Evolutionary conservation across 2,888 invertebrate species (phyloP).

Genomic region (Diarsia brunnea): DNA sequence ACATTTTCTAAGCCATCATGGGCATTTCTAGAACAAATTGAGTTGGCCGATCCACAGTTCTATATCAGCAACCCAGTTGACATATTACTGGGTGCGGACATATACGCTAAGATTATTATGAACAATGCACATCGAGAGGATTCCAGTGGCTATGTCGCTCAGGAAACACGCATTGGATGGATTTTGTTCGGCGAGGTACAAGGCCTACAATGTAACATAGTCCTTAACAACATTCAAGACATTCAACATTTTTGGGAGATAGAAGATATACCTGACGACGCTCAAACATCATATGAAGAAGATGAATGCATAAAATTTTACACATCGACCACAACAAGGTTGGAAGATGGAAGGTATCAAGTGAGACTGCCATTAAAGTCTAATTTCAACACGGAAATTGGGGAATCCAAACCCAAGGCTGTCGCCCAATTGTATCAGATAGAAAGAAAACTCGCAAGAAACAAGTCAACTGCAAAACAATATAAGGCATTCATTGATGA

Average conservation of each 20-base stretch:
- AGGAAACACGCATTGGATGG: background rate
- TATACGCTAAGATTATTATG: constrained; percentile 3
- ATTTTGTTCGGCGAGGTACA: constrained; percentile 1
- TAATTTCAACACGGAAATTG: constrained; percentile 1
- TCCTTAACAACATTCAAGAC: background rate
- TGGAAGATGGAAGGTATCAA: background rate
- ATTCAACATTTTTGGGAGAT: background rate
- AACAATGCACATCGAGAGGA: background rate
- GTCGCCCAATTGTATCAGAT: background rate
- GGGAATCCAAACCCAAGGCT: background rate
- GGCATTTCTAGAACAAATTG: background rate
- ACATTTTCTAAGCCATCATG: constrained; percentile 3
- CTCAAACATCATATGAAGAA: background rate
- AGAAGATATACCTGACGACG: background rate
- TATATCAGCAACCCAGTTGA: constrained; percentile 2
- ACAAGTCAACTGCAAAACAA: background rate
- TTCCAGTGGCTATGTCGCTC: background rate
- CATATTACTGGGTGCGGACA: background rate
- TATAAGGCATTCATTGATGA: constrained; percentile 3
- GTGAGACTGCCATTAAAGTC: background rate
- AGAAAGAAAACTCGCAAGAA: background rate
- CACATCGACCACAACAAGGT: background rate
- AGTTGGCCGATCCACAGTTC: background rate
- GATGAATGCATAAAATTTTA: background rate
- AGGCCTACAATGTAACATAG: background rate